Evolutionary conservation across 1,140 invertebrate species (phyloP), one percentile per base, ranked within the genome.

Genomic region (Eriosoma lanigerum): DNA sequence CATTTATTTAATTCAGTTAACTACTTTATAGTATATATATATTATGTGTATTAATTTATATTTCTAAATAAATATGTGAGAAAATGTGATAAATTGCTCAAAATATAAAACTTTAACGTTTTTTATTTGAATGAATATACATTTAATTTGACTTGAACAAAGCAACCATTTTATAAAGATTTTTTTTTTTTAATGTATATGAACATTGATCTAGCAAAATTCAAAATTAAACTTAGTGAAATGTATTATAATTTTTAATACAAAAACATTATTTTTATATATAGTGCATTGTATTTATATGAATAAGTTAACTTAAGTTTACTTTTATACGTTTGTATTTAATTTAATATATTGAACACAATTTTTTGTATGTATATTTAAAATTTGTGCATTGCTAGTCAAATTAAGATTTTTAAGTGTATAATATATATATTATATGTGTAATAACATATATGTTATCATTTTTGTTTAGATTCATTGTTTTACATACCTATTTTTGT

Each of bases 21-120:
- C 38, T 76, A 76, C 10, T 76, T 10, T 70, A 50, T 26, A 26
- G 26, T 17, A 46, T 60, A 50, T 72, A 72, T 72, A 50, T 29
- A 9, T 32, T 64, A 10, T 64, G 29, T 64, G n/a, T 38, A 64
- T 52, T 76, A 46, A 76, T 76, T 76, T 76, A 76, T 76, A 58
- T 44, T 76, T 76, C n/a, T 32, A 76, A 76, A 44, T 46, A 10
- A 56, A 56, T 76, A 76, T 76, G 26, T 76, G 73, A 54, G 21
- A 60, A 76, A 76, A 76, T 76, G 73, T 76, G 73, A 76, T 76
- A 76, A 56, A 76, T 76, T 76, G 73, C 73, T 76, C 73, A 76
- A 75, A 73, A 38, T n/a, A 32, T 32, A 70, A 70, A 64, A 64
- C 62, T n/a, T 8, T 38, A 64, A 70, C 66, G 44, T 70, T 50